Evolutionary conservation across 1,140 invertebrate genomes (phyloP).

Genomic region (Pentalonia nigronervosa): DNA sequence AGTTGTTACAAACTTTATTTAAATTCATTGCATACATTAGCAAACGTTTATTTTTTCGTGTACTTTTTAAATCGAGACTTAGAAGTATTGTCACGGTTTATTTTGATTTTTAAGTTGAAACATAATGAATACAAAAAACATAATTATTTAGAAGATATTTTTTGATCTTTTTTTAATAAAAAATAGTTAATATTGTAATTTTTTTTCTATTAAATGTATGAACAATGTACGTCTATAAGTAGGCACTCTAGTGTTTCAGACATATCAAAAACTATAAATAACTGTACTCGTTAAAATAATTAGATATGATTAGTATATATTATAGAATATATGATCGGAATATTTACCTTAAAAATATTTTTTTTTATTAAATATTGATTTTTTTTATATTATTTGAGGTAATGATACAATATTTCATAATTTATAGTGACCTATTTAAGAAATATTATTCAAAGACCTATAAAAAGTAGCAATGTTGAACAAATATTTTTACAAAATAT

Average conservation of each 20-base stretch:
- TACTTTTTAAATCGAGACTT: conserved; percentile 3
- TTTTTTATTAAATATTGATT: background rate
- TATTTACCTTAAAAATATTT: background rate
- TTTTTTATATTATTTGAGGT: background rate
- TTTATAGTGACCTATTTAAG: background rate
- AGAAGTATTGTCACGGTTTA: background rate
- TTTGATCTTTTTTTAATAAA: background rate
- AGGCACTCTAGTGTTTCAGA: no score
- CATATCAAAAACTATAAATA: no score
- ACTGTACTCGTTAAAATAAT: no score
- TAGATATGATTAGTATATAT: no score
- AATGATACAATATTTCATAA: background rate
- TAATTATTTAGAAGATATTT: background rate
- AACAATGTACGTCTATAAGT: no score
- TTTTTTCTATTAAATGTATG: background rate
- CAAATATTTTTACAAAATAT: no score
- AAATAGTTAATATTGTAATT: background rate
- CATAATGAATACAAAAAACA: background rate
- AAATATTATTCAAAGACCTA: background rate
- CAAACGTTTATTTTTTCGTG: background rate
- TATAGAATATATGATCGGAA: no score
- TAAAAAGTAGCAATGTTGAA: background rate
- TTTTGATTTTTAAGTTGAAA: background rate
- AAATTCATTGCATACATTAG: conserved; percentile 12
- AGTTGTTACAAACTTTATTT: conserved; percentile 42